These are phyloP conservation scores for Ptilorrhoa leucosticta DNA, from an alignment of 2,113 vertebrate species.

Conservation along the genomic window DNA sequence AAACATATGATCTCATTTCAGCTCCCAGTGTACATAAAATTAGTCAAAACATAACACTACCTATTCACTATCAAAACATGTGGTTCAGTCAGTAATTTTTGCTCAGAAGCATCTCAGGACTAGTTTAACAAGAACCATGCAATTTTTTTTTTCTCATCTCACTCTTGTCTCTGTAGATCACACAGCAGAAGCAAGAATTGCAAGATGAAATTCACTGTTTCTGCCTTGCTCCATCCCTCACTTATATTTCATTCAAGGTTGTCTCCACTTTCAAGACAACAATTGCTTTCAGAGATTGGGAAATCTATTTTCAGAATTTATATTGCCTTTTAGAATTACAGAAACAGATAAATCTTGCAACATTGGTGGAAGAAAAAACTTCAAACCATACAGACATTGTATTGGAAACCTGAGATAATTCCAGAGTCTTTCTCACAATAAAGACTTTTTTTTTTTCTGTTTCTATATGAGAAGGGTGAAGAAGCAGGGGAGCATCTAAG, in stretches of 20 bases:
- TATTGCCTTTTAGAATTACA: constrained; percentile 21
- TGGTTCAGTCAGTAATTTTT: constrained; percentile 45
- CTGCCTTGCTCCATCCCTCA: background rate
- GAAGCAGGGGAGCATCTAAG: background rate
- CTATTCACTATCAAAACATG: constrained; percentile 9
- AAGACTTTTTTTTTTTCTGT: background rate
- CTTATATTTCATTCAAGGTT: constrained; percentile 38
- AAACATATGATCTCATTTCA: constrained; percentile 24
- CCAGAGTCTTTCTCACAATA: background rate
- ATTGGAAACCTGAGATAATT: constrained; percentile 7
- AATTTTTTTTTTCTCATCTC: background rate
- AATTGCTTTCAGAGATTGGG: constrained; percentile 28
- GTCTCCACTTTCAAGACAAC: constrained; percentile 2
- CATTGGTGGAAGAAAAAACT: background rate
- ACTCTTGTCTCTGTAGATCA: constrained; percentile 22
- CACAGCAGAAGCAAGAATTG: background rate
- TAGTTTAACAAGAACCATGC: constrained; percentile 40
- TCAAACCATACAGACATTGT: background rate
- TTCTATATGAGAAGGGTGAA: background rate
- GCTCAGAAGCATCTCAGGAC: constrained; percentile 21
- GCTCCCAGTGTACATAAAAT: background rate
- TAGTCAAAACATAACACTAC: constrained; percentile 3
- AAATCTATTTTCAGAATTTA: constrained; percentile 58
- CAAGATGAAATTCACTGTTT: background rate
- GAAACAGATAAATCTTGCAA: constrained; percentile 14